phyloP scores from a whole-genome alignment of 2,113 vertebrate species.

The Dolichotis patagonum region DNA sequence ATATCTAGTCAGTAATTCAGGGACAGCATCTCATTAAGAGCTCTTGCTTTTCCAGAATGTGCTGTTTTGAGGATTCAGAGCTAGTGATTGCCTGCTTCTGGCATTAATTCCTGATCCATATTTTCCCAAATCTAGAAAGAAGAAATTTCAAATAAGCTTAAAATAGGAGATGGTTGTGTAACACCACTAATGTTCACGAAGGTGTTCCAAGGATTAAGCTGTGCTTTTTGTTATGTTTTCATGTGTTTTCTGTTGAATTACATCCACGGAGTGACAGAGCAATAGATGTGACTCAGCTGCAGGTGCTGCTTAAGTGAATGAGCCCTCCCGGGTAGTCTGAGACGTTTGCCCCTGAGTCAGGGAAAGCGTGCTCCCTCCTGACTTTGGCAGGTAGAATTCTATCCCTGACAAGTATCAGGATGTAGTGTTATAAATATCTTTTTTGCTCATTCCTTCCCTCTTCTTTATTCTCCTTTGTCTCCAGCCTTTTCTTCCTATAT shows the following conservation, averaged over 20 bases:
- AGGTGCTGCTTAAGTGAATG: accelerated
- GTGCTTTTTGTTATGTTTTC: accelerated
- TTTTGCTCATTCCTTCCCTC: background rate
- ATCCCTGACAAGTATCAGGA: background rate
- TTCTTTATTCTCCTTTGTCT: background rate
- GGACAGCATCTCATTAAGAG: conserved; percentile 84
- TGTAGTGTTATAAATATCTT: background rate
- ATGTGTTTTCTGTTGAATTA: background rate
- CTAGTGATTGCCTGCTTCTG: conserved; percentile 57
- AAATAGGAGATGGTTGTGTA: background rate
- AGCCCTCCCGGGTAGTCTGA: background rate
- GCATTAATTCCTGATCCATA: conserved; percentile 76
- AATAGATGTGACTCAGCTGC: accelerated
- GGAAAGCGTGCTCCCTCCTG: conserved; percentile 43
- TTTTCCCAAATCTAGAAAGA: conserved; percentile 40
- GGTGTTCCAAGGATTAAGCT: background rate
- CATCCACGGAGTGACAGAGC: accelerated
- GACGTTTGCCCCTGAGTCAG: background rate
- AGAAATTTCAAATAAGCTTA: background rate
- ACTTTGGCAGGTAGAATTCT: background rate
- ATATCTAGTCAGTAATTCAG: conserved; percentile 86
- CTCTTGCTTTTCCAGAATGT: conserved; percentile 78
- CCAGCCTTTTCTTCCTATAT: background rate
- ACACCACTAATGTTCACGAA: background rate
- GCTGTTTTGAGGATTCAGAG: conserved; percentile 48